phyloP scores from a whole-genome alignment of 1,140 invertebrate genomes.

The Pachypeltis micranthus region DNA sequence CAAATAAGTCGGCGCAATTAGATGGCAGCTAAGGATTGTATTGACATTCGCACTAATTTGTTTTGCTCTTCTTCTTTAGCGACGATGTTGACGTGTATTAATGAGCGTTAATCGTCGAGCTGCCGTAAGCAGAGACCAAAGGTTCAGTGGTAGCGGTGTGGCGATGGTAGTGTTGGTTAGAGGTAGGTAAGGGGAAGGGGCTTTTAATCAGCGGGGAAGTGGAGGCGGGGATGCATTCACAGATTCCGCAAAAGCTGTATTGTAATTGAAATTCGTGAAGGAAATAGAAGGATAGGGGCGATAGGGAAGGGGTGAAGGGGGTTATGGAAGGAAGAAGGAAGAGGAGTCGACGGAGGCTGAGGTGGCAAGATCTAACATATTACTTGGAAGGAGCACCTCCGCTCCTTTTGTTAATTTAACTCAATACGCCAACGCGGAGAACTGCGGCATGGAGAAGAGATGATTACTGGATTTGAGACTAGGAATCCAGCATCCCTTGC shows the following conservation, averaged over 20 bases:
- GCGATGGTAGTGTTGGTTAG: no score
- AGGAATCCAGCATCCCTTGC: not conserved
- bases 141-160: no score
- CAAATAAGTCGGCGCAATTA: not conserved
- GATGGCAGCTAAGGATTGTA: slow-evolving; percentile 3
- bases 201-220: slow-evolving; percentile 2
- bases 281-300: not conserved
- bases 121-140: not conserved
- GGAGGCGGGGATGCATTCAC: slow-evolving; percentile 13
- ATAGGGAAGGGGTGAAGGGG: not conserved
- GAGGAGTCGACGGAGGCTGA: not conserved
- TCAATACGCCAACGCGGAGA: slow-evolving; percentile 7
- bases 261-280: slow-evolving; percentile 20
- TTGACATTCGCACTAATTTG: slow-evolving; percentile 8
- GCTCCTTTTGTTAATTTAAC: slow-evolving; percentile 13
- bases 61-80: slow-evolving; percentile 1
- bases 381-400: slow-evolving; percentile 6
- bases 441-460: not conserved
- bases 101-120: slow-evolving; percentile 14
- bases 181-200: no score
- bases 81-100: slow-evolving; percentile 14
- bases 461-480: slow-evolving; percentile 2
- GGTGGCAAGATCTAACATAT: slow-evolving; percentile 8
- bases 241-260: slow-evolving; percentile 14
- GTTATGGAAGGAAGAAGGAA: no score